Conservation (phyloP, 1,140 invertebrate species). For the Zaprionus ornatus region DNA sequence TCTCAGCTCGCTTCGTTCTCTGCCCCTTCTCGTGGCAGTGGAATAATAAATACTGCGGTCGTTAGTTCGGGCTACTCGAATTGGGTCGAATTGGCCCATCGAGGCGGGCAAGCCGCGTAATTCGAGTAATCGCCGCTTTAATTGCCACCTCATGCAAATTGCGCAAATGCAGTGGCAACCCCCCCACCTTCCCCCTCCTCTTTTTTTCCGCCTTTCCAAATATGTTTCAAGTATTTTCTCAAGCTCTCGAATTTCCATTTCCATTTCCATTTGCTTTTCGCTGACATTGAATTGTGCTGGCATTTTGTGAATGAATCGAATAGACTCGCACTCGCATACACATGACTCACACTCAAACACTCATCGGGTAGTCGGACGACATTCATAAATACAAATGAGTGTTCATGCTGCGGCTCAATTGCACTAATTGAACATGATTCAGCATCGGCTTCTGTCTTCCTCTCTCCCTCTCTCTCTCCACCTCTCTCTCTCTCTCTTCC, state of each 20-base stretch:
- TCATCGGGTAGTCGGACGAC: conserved; percentile 25
- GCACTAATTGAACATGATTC: conserved; percentile 79
- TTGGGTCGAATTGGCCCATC: conserved; percentile 38
- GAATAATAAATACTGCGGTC: conserved; percentile 66
- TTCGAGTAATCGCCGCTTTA: conserved; percentile 38
- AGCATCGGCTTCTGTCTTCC: conserved; percentile 13
- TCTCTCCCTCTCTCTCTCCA: neutral
- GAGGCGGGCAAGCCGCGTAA: conserved; percentile 37
- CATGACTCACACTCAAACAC: conserved; percentile 40
- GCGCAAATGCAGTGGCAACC: conserved; percentile 17
- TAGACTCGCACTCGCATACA: neutral
- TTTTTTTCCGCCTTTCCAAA: neutral
- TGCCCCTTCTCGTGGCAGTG: conserved; percentile 26
- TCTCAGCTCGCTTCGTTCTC: neutral
- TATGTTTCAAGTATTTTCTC: neutral
- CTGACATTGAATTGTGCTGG: conserved; percentile 64
- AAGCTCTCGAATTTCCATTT: conserved; percentile 3
- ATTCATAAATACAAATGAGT: conserved; percentile 34
- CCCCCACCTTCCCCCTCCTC: neutral
- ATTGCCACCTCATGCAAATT: conserved; percentile 43
- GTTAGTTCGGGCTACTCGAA: conserved; percentile 50
- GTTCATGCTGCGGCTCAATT: conserved; percentile 41
- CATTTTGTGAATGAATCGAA: conserved; percentile 68
- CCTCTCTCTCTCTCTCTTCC: conserved; percentile 8
- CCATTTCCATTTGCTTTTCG: conserved; percentile 4